Conservation (phyloP, 2,888 invertebrate species). For the Thereva unica region DNA sequence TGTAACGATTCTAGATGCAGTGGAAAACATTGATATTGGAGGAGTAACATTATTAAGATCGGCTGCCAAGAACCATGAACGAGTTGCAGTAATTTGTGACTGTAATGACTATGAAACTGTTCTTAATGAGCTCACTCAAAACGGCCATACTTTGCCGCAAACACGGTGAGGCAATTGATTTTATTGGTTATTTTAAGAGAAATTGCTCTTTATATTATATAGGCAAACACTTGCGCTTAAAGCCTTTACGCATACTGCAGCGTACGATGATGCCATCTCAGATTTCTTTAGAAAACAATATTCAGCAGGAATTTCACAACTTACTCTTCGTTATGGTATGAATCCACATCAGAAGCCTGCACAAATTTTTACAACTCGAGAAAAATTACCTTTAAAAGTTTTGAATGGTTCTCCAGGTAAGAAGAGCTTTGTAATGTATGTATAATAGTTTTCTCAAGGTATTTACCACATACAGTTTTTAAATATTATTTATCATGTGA, state of each 20-base stretch:
- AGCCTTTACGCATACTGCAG: conserved; percentile 95
- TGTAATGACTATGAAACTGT: conserved; percentile 83
- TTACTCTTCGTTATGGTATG: conserved; percentile 91
- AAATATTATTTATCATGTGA: no score
- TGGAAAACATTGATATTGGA: conserved; percentile 96
- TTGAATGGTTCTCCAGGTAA: conserved; percentile 87
- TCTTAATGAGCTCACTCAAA: conserved; percentile 70
- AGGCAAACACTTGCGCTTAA: conserved; percentile 83
- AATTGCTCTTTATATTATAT: conserved; percentile 34
- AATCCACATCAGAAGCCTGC: conserved; percentile 98
- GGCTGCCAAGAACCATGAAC: conserved; percentile 94
- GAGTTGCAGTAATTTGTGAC: conserved; percentile 94
- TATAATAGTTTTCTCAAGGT: background rate
- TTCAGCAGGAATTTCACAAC: conserved; percentile 74
- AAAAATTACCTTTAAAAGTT: conserved; percentile 81
- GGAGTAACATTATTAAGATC: conserved; percentile 94
- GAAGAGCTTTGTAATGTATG: background rate
- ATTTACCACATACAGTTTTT: background rate
- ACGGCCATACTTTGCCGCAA: conserved; percentile 73
- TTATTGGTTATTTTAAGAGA: background rate
- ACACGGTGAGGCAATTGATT: conserved; percentile 46
- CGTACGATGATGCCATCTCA: conserved; percentile 92
- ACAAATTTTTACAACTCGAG: conserved; percentile 80
- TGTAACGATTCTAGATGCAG: conserved; percentile 83
- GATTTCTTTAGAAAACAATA: conserved; percentile 94